These are phyloP conservation scores for Idaea biselata DNA, from an alignment of 2,888 invertebrate genomes.

Conservation along the genomic window DNA sequence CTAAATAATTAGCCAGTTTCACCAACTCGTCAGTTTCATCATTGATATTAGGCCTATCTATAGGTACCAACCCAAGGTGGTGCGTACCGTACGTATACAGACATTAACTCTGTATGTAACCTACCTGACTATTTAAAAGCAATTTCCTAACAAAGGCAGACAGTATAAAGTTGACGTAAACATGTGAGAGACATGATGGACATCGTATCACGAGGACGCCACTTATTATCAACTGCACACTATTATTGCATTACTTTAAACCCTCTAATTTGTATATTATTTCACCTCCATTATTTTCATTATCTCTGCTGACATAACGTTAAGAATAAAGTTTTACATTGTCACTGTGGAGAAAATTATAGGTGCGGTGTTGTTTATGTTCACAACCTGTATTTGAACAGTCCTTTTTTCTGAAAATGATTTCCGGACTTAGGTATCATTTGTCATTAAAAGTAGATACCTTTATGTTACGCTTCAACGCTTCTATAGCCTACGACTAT, in stretches of 20 bases:
- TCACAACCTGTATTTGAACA: conserved; percentile 33
- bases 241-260: conserved; percentile 73
- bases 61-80: too few relatives aligned
- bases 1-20: too few relatives aligned
- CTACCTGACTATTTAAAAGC: conserved; percentile 16
- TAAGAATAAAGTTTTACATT: conserved; percentile 71
- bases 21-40: too few relatives aligned
- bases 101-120: too few relatives aligned
- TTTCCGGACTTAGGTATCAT: conserved; percentile 42
- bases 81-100: too few relatives aligned
- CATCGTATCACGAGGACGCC: conserved; percentile 54
- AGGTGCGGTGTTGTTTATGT: conserved; percentile 48
- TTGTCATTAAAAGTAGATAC: conserved; percentile 32
- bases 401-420: conserved; percentile 53
- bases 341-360: conserved; percentile 70
- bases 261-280: conserved; percentile 76
- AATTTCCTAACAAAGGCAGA: conserved; percentile 42
- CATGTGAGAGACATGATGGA: conserved; percentile 23
- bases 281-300: conserved; percentile 75
- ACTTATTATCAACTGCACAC: conserved; percentile 55
- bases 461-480: background rate
- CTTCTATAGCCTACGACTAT: background rate
- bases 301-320: conserved; percentile 67
- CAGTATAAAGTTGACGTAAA: conserved; percentile 24
- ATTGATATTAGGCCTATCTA: too few relatives aligned